Conservation (phyloP, 2,888 invertebrate species). For the Pharmacophagus antenor region DNA sequence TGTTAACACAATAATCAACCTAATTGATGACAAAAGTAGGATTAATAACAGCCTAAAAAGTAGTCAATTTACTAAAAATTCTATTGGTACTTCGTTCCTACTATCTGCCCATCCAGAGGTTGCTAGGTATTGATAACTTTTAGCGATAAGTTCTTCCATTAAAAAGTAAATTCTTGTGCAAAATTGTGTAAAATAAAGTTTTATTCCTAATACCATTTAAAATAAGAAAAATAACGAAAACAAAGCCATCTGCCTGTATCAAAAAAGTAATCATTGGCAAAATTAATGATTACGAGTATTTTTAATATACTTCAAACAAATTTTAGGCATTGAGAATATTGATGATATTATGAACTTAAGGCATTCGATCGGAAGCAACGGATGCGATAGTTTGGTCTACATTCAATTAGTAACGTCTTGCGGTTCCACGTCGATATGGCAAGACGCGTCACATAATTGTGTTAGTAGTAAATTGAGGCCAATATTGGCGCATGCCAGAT, state of each 20-base stretch:
- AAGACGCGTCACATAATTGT: conserved; percentile 21
- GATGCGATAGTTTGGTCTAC: conserved; percentile 13
- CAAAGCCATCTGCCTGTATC: background rate
- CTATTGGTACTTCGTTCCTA: too few species aligned
- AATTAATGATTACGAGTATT: too few species aligned
- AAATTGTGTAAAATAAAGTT: background rate
- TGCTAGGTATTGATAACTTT: too few species aligned
- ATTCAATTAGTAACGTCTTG: conserved; percentile 23
- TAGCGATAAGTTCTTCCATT: too few species aligned
- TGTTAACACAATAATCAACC: too few species aligned
- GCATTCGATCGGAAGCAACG: conserved; percentile 10
- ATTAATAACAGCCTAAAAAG: background rate
- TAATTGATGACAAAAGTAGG: background rate
- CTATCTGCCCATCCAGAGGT: too few species aligned
- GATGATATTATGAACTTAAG: background rate
- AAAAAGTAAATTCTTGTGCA: too few species aligned
- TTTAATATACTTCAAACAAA: background rate
- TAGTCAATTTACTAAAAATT: background rate
- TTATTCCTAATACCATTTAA: background rate
- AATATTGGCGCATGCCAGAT: background rate
- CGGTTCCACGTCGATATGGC: conserved; percentile 20
- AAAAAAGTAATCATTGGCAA: background rate
- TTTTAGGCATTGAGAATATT: too few species aligned
- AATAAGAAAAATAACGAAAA: too few species aligned
- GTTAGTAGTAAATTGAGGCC: conserved; percentile 14